Conservation (phyloP, 2,113 vertebrate genomes). For the Echinops telfairi region DNA sequence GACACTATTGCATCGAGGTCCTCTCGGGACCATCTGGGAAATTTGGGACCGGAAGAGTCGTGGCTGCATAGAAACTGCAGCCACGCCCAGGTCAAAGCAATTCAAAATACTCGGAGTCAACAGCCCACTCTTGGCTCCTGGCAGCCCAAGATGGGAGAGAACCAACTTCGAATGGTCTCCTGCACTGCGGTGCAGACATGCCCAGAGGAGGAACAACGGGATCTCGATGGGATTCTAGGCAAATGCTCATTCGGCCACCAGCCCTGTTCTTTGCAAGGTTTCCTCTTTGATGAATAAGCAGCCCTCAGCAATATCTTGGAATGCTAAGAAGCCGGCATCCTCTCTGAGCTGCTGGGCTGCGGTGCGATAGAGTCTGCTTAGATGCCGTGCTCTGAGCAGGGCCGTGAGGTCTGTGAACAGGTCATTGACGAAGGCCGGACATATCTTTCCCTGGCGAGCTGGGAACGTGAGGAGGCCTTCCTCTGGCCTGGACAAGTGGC, state of each 20-base stretch:
- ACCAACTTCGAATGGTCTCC: not conserved
- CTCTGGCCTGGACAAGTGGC: not conserved
- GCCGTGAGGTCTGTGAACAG: not conserved
- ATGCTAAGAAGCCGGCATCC: not conserved
- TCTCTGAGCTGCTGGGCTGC: not conserved
- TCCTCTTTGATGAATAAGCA: not conserved
- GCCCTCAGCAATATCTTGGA: not conserved
- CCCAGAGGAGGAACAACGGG: not conserved
- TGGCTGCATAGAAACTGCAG: not conserved
- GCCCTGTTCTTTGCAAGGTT: not conserved
- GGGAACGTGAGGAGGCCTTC: not conserved
- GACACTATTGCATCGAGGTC: not conserved
- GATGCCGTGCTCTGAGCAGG: not conserved
- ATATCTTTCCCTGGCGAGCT: not conserved
- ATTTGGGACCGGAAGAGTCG: not conserved
- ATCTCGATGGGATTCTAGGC: slow-evolving; percentile 17
- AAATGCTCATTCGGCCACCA: not conserved
- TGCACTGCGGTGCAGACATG: not conserved
- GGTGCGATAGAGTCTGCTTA: not conserved
- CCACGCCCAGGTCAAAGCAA: not conserved
- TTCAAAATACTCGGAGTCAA: not conserved
- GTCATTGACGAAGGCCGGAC: not conserved
- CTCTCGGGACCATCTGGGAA: not conserved
- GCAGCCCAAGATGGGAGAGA: not conserved
- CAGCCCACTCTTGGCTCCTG: not conserved